Evolutionary conservation across 2,888 invertebrate species (phyloP).

Genomic region (Strigamia maritima): DNA sequence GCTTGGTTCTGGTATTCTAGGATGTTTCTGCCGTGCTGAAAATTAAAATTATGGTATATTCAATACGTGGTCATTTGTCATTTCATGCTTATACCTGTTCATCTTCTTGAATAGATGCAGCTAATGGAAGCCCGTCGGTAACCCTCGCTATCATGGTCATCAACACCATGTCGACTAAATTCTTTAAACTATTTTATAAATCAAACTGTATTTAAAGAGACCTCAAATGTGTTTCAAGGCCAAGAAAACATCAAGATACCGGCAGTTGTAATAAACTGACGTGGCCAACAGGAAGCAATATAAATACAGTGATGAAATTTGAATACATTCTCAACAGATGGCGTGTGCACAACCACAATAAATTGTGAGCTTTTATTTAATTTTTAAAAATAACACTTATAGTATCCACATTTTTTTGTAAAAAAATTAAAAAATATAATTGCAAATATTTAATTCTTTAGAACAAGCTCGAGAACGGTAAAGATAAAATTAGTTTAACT

Average conservation of each 20-base stretch:
- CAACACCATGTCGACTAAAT: conserved; percentile 72
- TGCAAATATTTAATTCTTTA: background rate
- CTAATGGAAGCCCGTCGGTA: conserved; percentile 89
- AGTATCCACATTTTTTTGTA: too few relatives aligned
- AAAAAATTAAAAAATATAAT: too few relatives aligned
- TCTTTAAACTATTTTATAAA: background rate
- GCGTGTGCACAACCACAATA: background rate
- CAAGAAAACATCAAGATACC: background rate
- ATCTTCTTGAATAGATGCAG: conserved; percentile 97
- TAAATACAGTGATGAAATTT: background rate
- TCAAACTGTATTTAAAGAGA: too few relatives aligned
- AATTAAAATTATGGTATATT: conserved; percentile 41
- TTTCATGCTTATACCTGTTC: conserved; percentile 73
- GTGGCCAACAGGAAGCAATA: background rate
- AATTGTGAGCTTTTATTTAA: background rate
- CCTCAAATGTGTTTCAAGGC: background rate
- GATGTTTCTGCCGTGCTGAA: conserved; percentile 85
- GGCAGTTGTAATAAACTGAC: background rate
- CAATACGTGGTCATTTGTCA: background rate
- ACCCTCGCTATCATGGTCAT: conserved; percentile 97
- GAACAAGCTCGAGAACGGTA: background rate
- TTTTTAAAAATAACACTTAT: too few relatives aligned
- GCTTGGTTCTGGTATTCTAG: conserved; percentile 99
- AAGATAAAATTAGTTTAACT: background rate
- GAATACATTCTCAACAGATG: background rate